phyloP scores from a whole-genome alignment of 2,113 vertebrate species.

The Istiophorus platypterus region DNA sequence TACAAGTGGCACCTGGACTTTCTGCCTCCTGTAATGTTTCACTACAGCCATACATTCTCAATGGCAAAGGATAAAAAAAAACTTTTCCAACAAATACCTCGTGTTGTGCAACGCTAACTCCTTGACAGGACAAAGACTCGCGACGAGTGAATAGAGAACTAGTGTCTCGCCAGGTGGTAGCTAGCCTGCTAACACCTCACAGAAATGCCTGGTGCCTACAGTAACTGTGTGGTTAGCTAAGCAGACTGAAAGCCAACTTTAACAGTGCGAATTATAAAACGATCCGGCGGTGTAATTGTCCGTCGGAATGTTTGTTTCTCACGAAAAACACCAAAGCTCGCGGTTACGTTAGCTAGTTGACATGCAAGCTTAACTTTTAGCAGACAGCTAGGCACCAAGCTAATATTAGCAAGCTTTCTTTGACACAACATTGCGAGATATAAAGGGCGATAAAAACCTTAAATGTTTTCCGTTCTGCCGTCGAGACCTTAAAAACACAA shows the following conservation, averaged over 20 bases:
- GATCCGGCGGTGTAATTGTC: rapidly evolving
- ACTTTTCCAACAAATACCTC: conserved; percentile 31
- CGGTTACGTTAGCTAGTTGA: conserved; percentile 17
- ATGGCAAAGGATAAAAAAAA: not conserved
- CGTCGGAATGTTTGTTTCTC: not conserved
- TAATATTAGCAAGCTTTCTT: conserved; percentile 71
- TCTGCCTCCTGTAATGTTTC: not conserved
- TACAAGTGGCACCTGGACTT: not conserved
- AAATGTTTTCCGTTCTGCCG: not conserved
- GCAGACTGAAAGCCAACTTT: not conserved
- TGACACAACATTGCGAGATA: conserved; percentile 66
- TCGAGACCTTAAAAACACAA: not conserved
- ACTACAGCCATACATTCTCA: too few relatives aligned
- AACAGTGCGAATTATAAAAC: not conserved
- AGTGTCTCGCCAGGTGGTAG: conserved; percentile 73
- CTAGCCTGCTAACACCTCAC: conserved; percentile 67
- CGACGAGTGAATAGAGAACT: conserved; percentile 58
- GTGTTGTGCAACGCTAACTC: conserved; percentile 46
- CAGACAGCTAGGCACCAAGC: conserved; percentile 61
- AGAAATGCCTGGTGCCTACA: conserved; percentile 13
- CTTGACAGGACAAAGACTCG: conserved; percentile 78
- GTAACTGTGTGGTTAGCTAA: not conserved
- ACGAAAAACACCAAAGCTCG: not conserved
- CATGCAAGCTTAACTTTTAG: conserved; percentile 72
- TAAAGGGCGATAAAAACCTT: conserved; percentile 41